Evolutionary conservation across 30 jellyfish, hydroid and myxozoan genomes (phyloP), one percentile per base, ranked within the genome.

Genomic region (Hydra vulgaris): DNA sequence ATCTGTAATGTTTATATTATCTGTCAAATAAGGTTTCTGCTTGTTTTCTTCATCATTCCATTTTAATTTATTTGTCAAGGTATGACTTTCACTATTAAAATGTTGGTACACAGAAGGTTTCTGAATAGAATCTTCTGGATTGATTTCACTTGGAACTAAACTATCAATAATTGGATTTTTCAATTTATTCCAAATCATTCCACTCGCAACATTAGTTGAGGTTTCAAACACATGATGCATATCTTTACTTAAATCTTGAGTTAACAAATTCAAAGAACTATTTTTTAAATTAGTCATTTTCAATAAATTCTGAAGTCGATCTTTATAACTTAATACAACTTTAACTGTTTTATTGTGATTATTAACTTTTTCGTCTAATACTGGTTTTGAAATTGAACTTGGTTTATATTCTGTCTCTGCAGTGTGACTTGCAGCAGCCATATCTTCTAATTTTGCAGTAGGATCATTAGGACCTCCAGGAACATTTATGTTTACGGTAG

Each of bases 391-490:
- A 40, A 3, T 40, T 40, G 5, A 12, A 12, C 12, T 40, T 40
- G 61, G 61, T 40, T 40, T 12, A n/a, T n/a, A n/a, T 40, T 40
- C 61, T 40, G 61, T 40, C 12, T 5, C 61, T 3, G 5, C 61
- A 12, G 61, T 3, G 5, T 12, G 8, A 5, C 12, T 40, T 5
- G 5, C 12, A 40, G 5, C 12, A 40, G 5, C 61, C 61, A 40
- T 68, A 68, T 68, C 75, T 68, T 68, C 75, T 15, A n/a, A 20
- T 68, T 68, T 68, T n/a, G 75, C 75, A n/a, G 75, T 15, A 68
- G 75, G 75, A 68, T 68, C 75, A 68, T 68, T 68, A 3, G 75
- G 75, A 3, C 75, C 75, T n/a, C 75, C 75, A 20, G 25, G 26
- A 68, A 68, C 75, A 68, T 68, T 68, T 3, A 68, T 68, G 16